These are phyloP conservation scores for Cotesia vestalis DNA, from an alignment of 1,140 invertebrate genomes.

Conservation along the genomic window DNA sequence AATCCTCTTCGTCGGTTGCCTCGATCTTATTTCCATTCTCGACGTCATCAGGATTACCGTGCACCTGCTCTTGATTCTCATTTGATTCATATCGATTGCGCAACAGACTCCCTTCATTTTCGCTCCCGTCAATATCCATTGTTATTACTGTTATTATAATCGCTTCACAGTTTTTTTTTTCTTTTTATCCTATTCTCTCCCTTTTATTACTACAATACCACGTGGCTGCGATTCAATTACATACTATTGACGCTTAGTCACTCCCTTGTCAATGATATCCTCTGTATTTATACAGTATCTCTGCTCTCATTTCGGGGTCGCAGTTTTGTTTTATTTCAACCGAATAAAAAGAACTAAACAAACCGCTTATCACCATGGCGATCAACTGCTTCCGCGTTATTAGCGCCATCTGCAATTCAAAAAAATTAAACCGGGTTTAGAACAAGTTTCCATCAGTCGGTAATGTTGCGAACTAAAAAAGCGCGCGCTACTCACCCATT, in stretches of 20 bases:
- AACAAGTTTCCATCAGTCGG: neutral
- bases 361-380: neutral
- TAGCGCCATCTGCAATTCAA: neutral
- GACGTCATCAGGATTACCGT: conserved; percentile 15
- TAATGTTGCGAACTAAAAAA: too few relatives aligned
- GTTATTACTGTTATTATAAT: conserved; percentile 1
- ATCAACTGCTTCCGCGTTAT: neutral
- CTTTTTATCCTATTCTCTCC: too few relatives aligned
- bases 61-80: conserved; percentile 19
- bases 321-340: conserved; percentile 20
- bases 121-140: conserved; percentile 20
- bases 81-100: conserved; percentile 23
- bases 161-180: neutral
- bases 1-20: neutral
- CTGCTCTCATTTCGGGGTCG: conserved; percentile 11
- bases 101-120: neutral
- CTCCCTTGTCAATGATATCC: conserved; percentile 15
- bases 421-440: neutral
- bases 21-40: conserved; percentile 25
- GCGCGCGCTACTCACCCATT: too few relatives aligned
- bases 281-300: neutral
- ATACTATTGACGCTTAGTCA: conserved; percentile 11
- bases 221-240: conserved; percentile 19
- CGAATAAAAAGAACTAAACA: conserved; percentile 4
- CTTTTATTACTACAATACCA: neutral